Conservation (phyloP, 2,113 vertebrate species). For the Hippocampus mohnikei region DNA sequence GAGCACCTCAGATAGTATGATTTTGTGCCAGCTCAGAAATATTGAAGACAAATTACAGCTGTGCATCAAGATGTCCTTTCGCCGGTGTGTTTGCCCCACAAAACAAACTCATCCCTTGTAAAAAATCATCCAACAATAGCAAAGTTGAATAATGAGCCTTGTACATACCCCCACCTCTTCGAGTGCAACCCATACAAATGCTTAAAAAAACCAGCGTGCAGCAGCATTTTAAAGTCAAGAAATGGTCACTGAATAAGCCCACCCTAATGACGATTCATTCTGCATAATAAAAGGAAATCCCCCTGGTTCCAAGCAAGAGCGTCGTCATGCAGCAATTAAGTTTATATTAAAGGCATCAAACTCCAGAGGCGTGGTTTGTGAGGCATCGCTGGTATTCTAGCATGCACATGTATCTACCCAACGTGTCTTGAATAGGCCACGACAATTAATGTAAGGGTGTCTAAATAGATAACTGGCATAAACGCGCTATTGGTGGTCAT, state of each 20-base stretch:
- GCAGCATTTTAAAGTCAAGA: conserved; percentile 34
- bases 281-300: conserved; percentile 67
- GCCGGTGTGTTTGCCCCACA: conserved; percentile 27
- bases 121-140: conserved; percentile 33
- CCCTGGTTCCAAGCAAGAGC: conserved; percentile 68
- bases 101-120: conserved; percentile 20
- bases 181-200: conserved; percentile 29
- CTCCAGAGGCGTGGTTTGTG: conserved; percentile 39
- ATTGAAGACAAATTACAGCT: conserved; percentile 45
- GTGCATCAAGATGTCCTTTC: conserved; percentile 35
- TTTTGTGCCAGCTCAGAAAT: conserved; percentile 57
- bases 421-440: neutral
- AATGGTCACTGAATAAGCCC: conserved; percentile 55
- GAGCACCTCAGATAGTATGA: conserved; percentile 60
- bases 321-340: conserved; percentile 70
- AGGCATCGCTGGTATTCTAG: conserved; percentile 23
- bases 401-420: neutral
- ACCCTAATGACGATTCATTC: conserved; percentile 70
- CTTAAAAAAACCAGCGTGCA: conserved; percentile 20
- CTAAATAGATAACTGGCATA: conserved; percentile 61
- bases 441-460: conserved; percentile 53
- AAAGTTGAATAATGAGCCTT: conserved; percentile 20
- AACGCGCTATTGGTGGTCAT: conserved; percentile 62
- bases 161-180: conserved; percentile 5
- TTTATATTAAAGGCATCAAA: conserved; percentile 68